These are phyloP conservation scores for Ibidorhyncha struthersii DNA, from an alignment of 2,113 vertebrate genomes.

Conservation along the genomic window DNA sequence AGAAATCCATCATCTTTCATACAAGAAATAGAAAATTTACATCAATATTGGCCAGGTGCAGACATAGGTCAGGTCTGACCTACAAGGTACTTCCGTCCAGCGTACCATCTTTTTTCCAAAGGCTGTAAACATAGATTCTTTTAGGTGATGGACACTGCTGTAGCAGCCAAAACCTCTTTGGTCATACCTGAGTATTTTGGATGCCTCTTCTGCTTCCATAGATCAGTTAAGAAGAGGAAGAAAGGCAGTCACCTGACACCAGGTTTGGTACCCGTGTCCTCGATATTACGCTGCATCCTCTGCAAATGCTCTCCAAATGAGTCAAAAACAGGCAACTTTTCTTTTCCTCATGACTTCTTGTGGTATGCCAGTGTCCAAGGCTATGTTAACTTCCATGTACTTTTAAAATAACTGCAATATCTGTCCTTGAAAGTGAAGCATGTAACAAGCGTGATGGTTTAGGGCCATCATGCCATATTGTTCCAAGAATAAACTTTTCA, in stretches of 20 bases:
- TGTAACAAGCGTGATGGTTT: neutral
- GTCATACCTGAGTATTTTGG: neutral
- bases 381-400: neutral
- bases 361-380: neutral
- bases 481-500: neutral
- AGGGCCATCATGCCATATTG: neutral
- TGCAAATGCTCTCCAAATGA: neutral
- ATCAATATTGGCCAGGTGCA: neutral
- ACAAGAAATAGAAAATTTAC: neutral
- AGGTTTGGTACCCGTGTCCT: neutral
- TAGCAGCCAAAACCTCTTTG: neutral
- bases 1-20: neutral
- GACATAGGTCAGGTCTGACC: neutral
- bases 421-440: neutral
- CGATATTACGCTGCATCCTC: neutral
- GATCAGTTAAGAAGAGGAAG: neutral
- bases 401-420: neutral
- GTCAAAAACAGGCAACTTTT: neutral
- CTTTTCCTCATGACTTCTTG: neutral
- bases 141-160: neutral
- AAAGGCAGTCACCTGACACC: neutral
- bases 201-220: neutral
- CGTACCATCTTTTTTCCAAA: neutral
- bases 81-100: neutral
- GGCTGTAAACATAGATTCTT: rapidly evolving